Conservation (phyloP, 2,797 vertebrate species). For the Cynopterus sphinx region DNA sequence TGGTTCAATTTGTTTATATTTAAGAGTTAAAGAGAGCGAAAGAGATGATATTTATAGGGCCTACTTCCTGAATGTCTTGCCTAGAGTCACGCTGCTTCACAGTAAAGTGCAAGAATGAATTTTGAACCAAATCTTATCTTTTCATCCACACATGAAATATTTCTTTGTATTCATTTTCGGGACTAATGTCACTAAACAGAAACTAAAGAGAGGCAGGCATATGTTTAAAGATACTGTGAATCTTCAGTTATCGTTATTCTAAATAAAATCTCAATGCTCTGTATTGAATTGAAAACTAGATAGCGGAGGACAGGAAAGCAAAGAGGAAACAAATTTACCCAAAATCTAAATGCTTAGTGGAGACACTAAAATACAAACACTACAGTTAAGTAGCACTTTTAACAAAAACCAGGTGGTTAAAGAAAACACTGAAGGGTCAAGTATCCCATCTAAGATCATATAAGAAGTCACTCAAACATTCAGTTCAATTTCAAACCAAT, state of each 20-base stretch:
- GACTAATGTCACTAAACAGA: neutral
- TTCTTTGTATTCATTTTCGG: constrained; percentile 2
- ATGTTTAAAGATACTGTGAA: neutral
- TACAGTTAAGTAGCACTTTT: neutral
- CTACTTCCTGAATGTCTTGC: neutral
- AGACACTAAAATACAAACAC: neutral
- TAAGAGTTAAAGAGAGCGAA: neutral
- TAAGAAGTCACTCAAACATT: neutral
- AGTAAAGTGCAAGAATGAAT: neutral
- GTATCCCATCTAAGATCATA: neutral
- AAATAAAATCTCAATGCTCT: neutral
- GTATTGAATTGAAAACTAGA: neutral
- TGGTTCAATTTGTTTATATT: neutral
- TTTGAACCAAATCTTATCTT: neutral
- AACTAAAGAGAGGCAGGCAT: neutral
- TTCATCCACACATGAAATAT: neutral
- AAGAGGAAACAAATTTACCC: neutral
- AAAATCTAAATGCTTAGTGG: constrained; percentile 41
- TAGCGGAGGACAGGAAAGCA: neutral
- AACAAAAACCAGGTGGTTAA: neutral
- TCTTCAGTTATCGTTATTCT: neutral
- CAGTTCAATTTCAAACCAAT: neutral
- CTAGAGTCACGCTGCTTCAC: neutral
- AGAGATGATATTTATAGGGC: neutral
- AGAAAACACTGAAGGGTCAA: neutral